These are phyloP conservation scores for Embiotoca jacksoni DNA, from an alignment of 2,113 vertebrate species.

Conservation along the genomic window DNA sequence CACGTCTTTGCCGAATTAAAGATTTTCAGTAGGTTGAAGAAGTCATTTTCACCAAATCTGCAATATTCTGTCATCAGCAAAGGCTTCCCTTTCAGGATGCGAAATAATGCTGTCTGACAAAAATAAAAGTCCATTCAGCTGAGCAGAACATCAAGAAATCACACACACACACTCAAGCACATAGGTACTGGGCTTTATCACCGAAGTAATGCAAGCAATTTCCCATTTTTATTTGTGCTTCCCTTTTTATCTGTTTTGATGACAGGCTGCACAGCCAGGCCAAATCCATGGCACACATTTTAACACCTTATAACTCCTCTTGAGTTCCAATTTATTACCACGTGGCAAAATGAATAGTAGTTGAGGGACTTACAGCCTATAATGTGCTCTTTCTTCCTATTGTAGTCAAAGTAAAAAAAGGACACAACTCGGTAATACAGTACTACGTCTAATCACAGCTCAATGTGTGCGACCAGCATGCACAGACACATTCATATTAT, in stretches of 20 bases:
- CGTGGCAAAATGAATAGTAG: conserved; percentile 41
- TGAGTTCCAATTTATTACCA: conserved; percentile 67
- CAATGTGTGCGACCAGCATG: conserved; percentile 12
- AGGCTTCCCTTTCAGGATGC: conserved; percentile 34
- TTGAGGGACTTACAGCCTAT: conserved; percentile 44
- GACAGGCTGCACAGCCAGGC: conserved; percentile 40
- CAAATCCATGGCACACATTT: conserved; percentile 34
- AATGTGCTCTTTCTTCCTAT: conserved; percentile 43
- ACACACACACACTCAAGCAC: conserved; percentile 23
- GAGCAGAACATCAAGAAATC: conserved; percentile 51
- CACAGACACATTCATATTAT: conserved; percentile 26
- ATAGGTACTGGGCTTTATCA: conserved; percentile 47
- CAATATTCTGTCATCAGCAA: conserved; percentile 38
- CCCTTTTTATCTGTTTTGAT: conserved; percentile 41
- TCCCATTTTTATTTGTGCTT: conserved; percentile 56
- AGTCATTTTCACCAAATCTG: conserved; percentile 22
- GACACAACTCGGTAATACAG: conserved; percentile 32
- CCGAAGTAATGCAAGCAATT: conserved; percentile 55
- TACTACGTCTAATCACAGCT: conserved; percentile 30
- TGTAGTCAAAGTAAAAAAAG: conserved; percentile 63
- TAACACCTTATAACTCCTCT: conserved; percentile 61
- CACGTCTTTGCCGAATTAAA: neutral
- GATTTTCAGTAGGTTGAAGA: conserved; percentile 20
- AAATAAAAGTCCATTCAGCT: conserved; percentile 53
- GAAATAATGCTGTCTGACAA: conserved; percentile 50